Percentiles rank a stretch among this genome's conserved stretches.
phyloP scores from a whole-genome alignment of 2,113 vertebrate species.

The Pagrus major region DNA sequence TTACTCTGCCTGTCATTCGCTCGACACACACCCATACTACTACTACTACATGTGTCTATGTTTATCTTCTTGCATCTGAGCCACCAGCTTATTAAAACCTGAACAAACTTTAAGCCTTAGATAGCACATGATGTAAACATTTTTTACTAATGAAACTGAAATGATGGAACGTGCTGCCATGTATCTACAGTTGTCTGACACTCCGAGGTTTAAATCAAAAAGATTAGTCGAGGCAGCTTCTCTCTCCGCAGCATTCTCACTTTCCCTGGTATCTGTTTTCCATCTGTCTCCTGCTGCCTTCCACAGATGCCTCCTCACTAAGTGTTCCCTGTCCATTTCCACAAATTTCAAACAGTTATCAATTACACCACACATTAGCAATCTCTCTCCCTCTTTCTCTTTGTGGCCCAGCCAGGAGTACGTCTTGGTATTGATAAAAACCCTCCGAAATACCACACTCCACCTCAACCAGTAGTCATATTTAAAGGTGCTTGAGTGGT shows the following conservation, averaged over 20 bases:
- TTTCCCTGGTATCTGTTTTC: constrained; percentile 40
- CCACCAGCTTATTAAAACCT: constrained; percentile 27
- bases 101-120: not conserved
- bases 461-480: not conserved
- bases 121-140: not conserved
- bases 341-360: constrained; percentile 38
- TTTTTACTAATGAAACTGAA: not conserved
- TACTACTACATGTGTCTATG: not conserved
- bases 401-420: constrained; percentile 2
- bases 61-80: constrained; percentile 35
- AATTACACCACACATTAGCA: constrained; percentile 25
- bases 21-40: not conserved
- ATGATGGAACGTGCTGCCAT: not conserved
- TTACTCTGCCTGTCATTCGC: constrained; percentile 1
- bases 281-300: constrained; percentile 45
- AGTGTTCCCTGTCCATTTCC: constrained; percentile 41
- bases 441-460: not conserved
- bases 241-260: constrained; percentile 2
- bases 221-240: not conserved
- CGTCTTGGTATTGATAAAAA: not conserved
- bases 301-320: constrained; percentile 39
- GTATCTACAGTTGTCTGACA: not conserved
- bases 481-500: not conserved
- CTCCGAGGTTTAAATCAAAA: constrained; percentile 20
- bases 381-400: not conserved